Evolutionary conservation across 2,888 invertebrate genomes (phyloP).

Genomic region (Clistopyga incitator): DNA sequence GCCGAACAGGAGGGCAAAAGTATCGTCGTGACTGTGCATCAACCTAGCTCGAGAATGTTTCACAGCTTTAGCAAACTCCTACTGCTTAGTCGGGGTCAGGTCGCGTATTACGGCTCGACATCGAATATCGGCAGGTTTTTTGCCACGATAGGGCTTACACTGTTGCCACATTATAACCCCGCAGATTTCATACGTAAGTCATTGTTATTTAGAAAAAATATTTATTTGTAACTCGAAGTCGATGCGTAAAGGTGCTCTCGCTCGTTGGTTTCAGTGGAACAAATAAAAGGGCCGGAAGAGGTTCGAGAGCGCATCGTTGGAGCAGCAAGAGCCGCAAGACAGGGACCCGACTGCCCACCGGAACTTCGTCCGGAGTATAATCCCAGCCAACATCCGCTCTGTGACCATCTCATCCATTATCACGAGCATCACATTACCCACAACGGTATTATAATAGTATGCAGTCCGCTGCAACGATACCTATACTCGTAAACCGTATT

Average conservation of each 20-base stretch:
- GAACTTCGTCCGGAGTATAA: slow-evolving; percentile 85
- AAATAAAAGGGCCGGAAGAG: slow-evolving; percentile 89
- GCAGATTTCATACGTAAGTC: slow-evolving; percentile 93
- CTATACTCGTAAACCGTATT: slow-evolving; percentile 35
- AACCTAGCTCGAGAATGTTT: slow-evolving; percentile 94
- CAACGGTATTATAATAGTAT: slow-evolving; percentile 77
- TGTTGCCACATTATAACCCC: slow-evolving; percentile 92
- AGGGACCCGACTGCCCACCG: slow-evolving; percentile 86
- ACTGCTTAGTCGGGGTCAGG: slow-evolving; percentile 89
- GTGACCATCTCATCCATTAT: slow-evolving; percentile 83
- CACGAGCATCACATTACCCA: slow-evolving; percentile 83
- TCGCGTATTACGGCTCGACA: slow-evolving; percentile 91
- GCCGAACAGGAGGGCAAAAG: slow-evolving; percentile 92
- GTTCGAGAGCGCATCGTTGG: slow-evolving; percentile 88
- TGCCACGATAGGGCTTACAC: slow-evolving; percentile 88
- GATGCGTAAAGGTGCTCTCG: slow-evolving; percentile 19
- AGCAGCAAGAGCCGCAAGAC: slow-evolving; percentile 88
- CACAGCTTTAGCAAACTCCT: slow-evolving; percentile 92
- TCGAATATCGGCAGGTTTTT: slow-evolving; percentile 90
- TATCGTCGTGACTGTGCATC: slow-evolving; percentile 92
- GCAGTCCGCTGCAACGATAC: slow-evolving; percentile 60
- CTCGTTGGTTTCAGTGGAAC: slow-evolving; percentile 88
- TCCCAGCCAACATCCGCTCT: slow-evolving; percentile 83
- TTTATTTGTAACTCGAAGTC: too few species aligned
- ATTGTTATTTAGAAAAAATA: not conserved